phyloP scores from a whole-genome alignment of 2,888 invertebrate species.

The Aethes cnicana region DNA sequence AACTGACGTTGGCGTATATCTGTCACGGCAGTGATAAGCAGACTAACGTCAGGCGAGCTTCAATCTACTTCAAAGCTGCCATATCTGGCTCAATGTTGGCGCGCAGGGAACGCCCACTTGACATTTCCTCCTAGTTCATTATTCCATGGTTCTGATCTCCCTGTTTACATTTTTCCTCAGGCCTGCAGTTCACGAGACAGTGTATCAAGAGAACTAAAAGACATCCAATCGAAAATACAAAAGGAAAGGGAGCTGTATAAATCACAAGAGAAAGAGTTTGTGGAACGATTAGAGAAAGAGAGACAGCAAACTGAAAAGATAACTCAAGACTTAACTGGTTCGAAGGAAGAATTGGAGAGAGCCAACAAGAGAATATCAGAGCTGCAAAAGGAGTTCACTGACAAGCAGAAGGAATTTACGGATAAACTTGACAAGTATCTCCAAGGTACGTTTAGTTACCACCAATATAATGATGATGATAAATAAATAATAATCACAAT shows the following conservation, averaged over 20 bases:
- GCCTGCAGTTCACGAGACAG: conserved; percentile 84
- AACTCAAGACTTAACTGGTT: conserved; percentile 66
- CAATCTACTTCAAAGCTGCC: too few species aligned
- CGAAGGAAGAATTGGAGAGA: conserved; percentile 79
- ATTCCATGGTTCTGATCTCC: background rate
- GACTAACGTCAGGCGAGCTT: too few species aligned
- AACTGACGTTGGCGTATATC: too few species aligned
- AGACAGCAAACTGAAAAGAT: conserved; percentile 78
- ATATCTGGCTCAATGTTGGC: too few species aligned
- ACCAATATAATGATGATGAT: background rate
- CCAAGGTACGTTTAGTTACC: conserved; percentile 49
- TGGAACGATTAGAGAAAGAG: conserved; percentile 75
- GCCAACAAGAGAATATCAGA: conserved; percentile 82
- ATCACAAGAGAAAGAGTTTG: conserved; percentile 67
- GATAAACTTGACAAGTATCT: conserved; percentile 69
- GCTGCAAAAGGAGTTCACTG: conserved; percentile 76
- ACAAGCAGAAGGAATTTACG: conserved; percentile 77
- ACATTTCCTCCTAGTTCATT: too few species aligned
- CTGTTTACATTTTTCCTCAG: conserved; percentile 49
- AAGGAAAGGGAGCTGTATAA: conserved; percentile 65
- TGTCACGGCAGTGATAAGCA: too few species aligned
- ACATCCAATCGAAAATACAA: conserved; percentile 67
- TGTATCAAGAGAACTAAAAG: conserved; percentile 80
- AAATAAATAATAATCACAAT: background rate
- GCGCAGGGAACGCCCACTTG: too few species aligned